A percentile compares a stretch with the other conserved stretches of the same genome.
phyloP scores from a whole-genome alignment of 1,140 invertebrate species.

The Andrena cerasifolii region DNA sequence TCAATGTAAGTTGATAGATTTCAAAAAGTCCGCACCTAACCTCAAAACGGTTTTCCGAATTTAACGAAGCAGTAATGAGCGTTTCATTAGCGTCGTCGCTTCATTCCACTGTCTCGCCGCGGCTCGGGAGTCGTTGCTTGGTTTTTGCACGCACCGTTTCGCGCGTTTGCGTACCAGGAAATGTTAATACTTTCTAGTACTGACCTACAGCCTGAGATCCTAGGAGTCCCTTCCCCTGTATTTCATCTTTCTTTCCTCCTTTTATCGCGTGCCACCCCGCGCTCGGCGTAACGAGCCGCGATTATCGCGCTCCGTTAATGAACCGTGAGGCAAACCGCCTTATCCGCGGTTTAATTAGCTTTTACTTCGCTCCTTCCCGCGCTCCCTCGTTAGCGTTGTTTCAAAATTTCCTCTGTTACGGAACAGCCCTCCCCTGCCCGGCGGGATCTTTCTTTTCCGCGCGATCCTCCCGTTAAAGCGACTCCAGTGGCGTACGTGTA shows the following conservation, averaged over 20 bases:
- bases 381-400: background rate
- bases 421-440: background rate
- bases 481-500: background rate
- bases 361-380: slow-evolving; percentile 1
- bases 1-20: too few relatives aligned
- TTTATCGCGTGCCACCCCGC: background rate
- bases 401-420: slow-evolving; percentile 4
- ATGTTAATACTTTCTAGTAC: slow-evolving; percentile 70
- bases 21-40: too few relatives aligned
- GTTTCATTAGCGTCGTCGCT: slow-evolving; percentile 6
- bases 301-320: slow-evolving; percentile 1
- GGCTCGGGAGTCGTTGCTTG: slow-evolving; percentile 56
- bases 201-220: slow-evolving; percentile 58
- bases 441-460: too few relatives aligned
- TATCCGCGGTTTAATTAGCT: slow-evolving; percentile 5
- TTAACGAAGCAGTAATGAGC: background rate
- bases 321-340: background rate
- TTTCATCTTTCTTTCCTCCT: background rate
- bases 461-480: too few relatives aligned
- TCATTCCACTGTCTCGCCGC: slow-evolving; percentile 20
- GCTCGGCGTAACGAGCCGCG: background rate
- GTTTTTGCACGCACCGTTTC: slow-evolving; percentile 60
- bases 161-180: slow-evolving; percentile 56
- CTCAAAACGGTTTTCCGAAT: slow-evolving; percentile 6
- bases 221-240: background rate